Evolutionary conservation across 2,797 vertebrate genomes (phyloP), one percentile per base, ranked within the genome.

Genomic region (Gallinago stenura): DNA sequence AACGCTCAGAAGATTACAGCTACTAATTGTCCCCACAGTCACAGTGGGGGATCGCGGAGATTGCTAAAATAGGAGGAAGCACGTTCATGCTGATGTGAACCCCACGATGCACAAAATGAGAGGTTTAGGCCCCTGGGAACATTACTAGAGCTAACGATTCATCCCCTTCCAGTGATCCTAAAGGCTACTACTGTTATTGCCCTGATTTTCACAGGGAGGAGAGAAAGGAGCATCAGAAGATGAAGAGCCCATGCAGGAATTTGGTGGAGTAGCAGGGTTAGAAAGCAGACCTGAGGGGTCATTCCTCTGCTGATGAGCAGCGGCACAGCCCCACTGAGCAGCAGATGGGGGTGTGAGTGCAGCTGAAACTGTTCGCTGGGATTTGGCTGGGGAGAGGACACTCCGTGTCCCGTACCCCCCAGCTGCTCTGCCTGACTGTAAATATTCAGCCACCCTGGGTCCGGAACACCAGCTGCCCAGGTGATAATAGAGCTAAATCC

Each of bases 21-120:
- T 50, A 3, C 83, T 88, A 22, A 73, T 87, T 87, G 93, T 88
- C 89, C 93, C 71, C 54, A 35, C 15, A 9, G 33, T 35, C 71
- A 26, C 75, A 53, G 51, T 3, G 18, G 12, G 33, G 69, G 60
- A 68, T 21, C 5, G 13, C 2, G 4, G 57, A 41, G 71, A 73
- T 46, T 30, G 68, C 80, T 28, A 18, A 45, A 3, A 30, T 2
- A 50, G 68, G 50, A 65, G 22, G 22, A 61, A 73, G 37, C 31
- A 26, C 1, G 0, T 46, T 24, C 9, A 7, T 50, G 41, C 14
- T 13, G 28, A 15, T 28, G 43, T 5, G 61, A 78, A 56, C 31
- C 53, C 71, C 75, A 33, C 12, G 0, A 50, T 0, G 15, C 35
- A 46, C 53, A 46, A 87, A 76, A 89, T 18, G 87, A 84, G 65